These are phyloP conservation scores for Sphyrna mokarran DNA, from an alignment of 2,113 vertebrate genomes.

Conservation along the genomic window DNA sequence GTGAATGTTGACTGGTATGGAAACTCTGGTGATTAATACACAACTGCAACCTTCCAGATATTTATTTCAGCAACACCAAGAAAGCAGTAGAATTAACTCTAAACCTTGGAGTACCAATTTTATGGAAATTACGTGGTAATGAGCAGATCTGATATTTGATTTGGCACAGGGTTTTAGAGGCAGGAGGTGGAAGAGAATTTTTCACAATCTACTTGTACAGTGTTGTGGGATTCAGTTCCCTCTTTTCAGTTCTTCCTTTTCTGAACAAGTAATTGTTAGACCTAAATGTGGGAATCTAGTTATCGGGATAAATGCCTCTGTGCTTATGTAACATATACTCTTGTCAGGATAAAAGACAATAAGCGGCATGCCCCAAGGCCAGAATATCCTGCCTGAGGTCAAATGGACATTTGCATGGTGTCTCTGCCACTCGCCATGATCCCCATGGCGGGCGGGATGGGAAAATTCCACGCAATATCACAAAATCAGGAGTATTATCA, in stretches of 20 bases:
- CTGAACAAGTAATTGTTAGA: not conserved
- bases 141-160: not conserved
- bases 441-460: too few species aligned
- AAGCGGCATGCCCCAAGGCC: too few species aligned
- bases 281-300: not conserved
- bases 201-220: not conserved
- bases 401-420: too few species aligned
- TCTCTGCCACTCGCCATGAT: too few species aligned
- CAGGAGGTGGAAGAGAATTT: not conserved
- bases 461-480: too few species aligned
- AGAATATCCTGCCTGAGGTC: too few species aligned
- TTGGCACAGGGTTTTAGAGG: not conserved
- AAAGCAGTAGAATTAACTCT: not conserved
- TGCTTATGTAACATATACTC: too few species aligned
- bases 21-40: not conserved
- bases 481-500: too few species aligned
- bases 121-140: not conserved
- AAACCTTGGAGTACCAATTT: not conserved
- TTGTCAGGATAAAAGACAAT: too few species aligned
- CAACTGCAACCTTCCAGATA: not conserved
- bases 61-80: not conserved
- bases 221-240: not conserved
- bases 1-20: not conserved
- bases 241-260: not conserved
- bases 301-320: not conserved